phyloP scores from a whole-genome alignment of 2,888 invertebrate genomes.

The Macrophya annulata region DNA sequence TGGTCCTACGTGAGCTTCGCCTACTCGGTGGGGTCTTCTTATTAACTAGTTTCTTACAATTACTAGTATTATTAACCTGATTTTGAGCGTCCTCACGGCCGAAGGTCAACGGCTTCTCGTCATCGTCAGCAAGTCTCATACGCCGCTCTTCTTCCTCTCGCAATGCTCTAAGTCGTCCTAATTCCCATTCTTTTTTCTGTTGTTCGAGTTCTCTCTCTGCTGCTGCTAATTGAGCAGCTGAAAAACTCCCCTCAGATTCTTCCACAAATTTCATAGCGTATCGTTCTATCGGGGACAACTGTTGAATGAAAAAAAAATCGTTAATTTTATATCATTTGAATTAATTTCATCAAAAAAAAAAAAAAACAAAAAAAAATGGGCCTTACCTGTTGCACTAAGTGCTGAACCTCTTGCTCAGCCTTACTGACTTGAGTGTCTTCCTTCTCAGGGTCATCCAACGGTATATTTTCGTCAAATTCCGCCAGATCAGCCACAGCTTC shows the following conservation, averaged over 20 bases:
- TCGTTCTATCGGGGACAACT: conserved; percentile 96
- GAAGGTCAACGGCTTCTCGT: conserved; percentile 87
- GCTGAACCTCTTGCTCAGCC: conserved; percentile 88
- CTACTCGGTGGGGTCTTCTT: conserved; percentile 68
- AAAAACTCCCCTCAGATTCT: conserved; percentile 89
- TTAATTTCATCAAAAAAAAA: conserved; percentile 1
- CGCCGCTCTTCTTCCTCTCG: conserved; percentile 85
- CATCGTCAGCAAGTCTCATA: conserved; percentile 83
- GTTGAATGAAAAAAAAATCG: conserved; percentile 68
- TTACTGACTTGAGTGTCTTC: conserved; percentile 85
- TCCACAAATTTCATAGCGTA: conserved; percentile 98
- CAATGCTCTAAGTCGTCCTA: conserved; percentile 88
- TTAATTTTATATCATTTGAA: conserved; percentile 27
- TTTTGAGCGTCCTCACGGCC: conserved; percentile 89
- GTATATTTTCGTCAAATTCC: conserved; percentile 97
- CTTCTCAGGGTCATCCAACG: conserved; percentile 86
- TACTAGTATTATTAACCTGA: conserved; percentile 88
- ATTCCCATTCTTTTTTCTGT: conserved; percentile 94
- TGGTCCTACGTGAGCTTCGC: conserved; percentile 69
- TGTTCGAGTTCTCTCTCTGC: conserved; percentile 94
- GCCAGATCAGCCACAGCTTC: conserved; percentile 95
- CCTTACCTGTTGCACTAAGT: conserved; percentile 86
- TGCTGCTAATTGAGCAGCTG: conserved; percentile 91
- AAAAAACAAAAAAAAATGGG: no score
- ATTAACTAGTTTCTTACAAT: conserved; percentile 74